These are phyloP conservation scores for Crenuchus spilurus DNA, from an alignment of 2,797 vertebrate species.

Conservation along the genomic window DNA sequence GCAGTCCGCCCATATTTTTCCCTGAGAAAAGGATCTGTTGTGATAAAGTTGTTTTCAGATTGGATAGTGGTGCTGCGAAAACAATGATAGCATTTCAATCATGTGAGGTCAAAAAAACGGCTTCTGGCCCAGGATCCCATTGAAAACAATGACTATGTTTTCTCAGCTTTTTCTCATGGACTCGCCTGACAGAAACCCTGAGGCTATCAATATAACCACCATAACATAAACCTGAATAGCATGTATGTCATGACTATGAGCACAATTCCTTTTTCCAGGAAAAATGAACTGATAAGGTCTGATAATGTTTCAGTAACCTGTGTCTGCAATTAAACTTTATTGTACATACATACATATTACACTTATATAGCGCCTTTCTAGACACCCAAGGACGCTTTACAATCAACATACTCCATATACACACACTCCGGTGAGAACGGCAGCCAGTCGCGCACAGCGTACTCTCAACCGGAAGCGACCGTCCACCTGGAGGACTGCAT, in stretches of 20 bases:
- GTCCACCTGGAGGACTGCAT: no score
- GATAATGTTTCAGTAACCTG: not conserved
- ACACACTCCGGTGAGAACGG: no score
- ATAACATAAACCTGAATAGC: constrained; percentile 19
- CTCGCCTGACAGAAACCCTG: constrained; percentile 26
- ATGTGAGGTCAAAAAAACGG: constrained; percentile 54
- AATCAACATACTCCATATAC: no score
- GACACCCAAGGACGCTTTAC: no score
- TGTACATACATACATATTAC: no score
- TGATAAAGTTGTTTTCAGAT: constrained; percentile 54
- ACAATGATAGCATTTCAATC: constrained; percentile 64
- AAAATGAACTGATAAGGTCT: not conserved
- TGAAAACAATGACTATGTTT: constrained; percentile 59
- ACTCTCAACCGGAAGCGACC: no score
- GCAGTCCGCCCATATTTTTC: constrained; percentile 46
- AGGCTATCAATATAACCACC: constrained; percentile 20
- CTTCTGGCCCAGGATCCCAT: constrained; percentile 42
- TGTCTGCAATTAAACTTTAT: no score
- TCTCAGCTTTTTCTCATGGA: constrained; percentile 44
- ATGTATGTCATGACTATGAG: not conserved
- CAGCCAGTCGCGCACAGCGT: no score
- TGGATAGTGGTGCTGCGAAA: constrained; percentile 60
- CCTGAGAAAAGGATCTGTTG: constrained; percentile 51
- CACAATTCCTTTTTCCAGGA: not conserved
- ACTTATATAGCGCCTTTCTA: no score